Percentiles rank a stretch among this genome's conserved stretches.
phyloP scores from a whole-genome alignment of 2,113 vertebrate genomes.

The Oryzias melastigma region DNA sequence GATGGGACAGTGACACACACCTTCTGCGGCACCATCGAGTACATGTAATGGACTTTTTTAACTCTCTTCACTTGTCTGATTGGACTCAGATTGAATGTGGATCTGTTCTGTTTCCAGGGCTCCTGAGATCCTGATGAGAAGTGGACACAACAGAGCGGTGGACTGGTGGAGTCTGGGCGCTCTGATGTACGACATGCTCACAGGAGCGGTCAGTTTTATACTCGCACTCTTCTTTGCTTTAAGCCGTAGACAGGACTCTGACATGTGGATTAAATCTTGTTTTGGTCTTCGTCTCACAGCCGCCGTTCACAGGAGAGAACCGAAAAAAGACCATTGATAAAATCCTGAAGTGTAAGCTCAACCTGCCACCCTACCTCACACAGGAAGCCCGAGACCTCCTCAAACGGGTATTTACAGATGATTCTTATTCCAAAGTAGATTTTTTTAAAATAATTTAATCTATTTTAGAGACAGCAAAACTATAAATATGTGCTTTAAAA shows the following conservation, averaged over 20 bases:
- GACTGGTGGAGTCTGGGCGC: constrained; percentile 99
- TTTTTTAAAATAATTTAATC: too few species aligned
- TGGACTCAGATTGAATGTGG: neutral
- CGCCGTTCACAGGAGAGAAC: constrained; percentile 98
- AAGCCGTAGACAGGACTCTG: neutral
- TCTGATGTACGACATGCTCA: constrained; percentile 99
- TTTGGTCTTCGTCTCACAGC: constrained; percentile 67
- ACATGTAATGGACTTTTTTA: constrained; percentile 86
- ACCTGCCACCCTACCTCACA: constrained; percentile 99
- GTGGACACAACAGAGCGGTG: constrained; percentile 97
- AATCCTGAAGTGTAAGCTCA: constrained; percentile 99
- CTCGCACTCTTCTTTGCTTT: neutral
- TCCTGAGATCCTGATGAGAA: constrained; percentile 97
- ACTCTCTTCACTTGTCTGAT: too few species aligned
- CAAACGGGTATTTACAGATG: constrained; percentile 85
- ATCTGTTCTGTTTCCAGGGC: constrained; percentile 79
- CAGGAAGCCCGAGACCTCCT: constrained; percentile 99
- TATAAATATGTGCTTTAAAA: too few species aligned
- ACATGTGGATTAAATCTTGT: neutral
- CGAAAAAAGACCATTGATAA: constrained; percentile 99
- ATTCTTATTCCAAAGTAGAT: neutral
- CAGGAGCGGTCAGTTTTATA: constrained; percentile 91
- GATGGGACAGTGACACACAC: constrained; percentile 99
- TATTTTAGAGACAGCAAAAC: too few species aligned
- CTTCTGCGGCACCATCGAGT: constrained; percentile 99